These are phyloP conservation scores for Corythoichthys intestinalis DNA, from an alignment of 2,113 vertebrate genomes.

Conservation along the genomic window DNA sequence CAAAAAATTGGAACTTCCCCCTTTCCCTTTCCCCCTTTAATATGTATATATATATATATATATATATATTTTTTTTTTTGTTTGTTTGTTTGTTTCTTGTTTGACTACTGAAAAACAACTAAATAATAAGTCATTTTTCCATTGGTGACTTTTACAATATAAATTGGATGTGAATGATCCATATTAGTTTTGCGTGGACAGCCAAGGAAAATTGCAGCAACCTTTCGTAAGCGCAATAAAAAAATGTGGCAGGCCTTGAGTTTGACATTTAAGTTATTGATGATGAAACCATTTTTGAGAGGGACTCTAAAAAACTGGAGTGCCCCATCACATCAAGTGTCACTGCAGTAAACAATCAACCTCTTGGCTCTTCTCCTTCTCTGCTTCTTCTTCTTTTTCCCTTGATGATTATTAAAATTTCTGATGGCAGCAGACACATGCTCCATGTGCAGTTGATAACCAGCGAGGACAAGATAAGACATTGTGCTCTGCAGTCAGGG, in stretches of 20 bases:
- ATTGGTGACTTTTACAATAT: neutral
- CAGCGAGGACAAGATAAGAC: conserved; percentile 67
- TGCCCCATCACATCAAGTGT: neutral
- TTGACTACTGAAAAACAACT: neutral
- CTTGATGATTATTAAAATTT: conserved; percentile 9
- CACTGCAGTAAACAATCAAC: neutral
- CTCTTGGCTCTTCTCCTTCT: neutral
- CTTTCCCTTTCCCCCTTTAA: too few relatives aligned
- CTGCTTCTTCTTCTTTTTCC: neutral
- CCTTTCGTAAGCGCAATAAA: neutral
- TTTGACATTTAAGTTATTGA: neutral
- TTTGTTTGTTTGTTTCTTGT: too few relatives aligned
- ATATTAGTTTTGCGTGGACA: neutral
- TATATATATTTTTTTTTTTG: too few relatives aligned
- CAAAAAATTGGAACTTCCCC: too few relatives aligned
- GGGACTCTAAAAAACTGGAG: neutral
- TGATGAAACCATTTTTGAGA: neutral
- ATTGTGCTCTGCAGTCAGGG: conserved; percentile 55
- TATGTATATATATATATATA: too few relatives aligned
- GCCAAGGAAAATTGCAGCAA: neutral
- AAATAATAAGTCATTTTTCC: neutral
- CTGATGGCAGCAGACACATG: conserved; percentile 21
- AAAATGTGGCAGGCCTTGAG: neutral
- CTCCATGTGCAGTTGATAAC: conserved; percentile 53
- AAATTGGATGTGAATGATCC: neutral